Evolutionary conservation across 2,888 invertebrate species (phyloP).

Genomic region (Sphaeridia pumilis): DNA sequence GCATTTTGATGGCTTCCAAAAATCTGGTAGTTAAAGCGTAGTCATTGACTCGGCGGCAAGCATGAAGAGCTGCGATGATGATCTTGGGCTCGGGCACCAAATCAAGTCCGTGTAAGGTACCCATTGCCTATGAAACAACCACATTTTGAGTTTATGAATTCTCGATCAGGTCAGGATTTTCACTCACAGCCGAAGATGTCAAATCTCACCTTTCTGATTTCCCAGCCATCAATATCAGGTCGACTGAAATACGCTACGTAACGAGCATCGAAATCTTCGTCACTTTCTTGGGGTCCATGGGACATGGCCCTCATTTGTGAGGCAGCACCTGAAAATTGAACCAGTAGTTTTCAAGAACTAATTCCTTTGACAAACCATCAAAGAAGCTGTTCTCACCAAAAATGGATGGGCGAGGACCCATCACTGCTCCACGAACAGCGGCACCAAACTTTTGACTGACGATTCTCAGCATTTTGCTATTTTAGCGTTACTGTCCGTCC

Average conservation of each 20-base stretch:
- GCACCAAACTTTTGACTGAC: constrained; percentile 20
- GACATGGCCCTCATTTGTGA: constrained; percentile 1
- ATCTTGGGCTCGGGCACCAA: constrained; percentile 84
- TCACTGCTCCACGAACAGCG: constrained; percentile 18
- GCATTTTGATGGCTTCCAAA: constrained; percentile 79
- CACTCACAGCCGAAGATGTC: constrained; percentile 10
- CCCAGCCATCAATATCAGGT: constrained; percentile 85
- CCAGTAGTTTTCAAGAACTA: not conserved
- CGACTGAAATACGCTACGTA: constrained; percentile 76
- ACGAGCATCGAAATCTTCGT: constrained; percentile 73
- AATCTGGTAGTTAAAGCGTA: constrained; percentile 84
- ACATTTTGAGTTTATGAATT: not conserved
- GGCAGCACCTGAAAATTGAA: not conserved
- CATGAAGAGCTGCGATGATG: constrained; percentile 70
- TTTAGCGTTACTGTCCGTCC: not conserved
- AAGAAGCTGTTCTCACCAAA: constrained; percentile 27
- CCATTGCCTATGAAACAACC: constrained; percentile 52
- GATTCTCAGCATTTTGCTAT: constrained; percentile 27
- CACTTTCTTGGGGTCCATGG: constrained; percentile 48
- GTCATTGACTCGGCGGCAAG: constrained; percentile 89
- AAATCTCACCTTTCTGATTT: constrained; percentile 58
- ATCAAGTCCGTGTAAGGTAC: constrained; percentile 79
- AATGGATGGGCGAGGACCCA: constrained; percentile 6
- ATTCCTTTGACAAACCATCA: too few species aligned
- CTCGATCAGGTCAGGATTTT: constrained; percentile 15